Evolutionary conservation across 2,113 vertebrate genomes (phyloP).

Genomic region (Chascanopsetta lugubris): DNA sequence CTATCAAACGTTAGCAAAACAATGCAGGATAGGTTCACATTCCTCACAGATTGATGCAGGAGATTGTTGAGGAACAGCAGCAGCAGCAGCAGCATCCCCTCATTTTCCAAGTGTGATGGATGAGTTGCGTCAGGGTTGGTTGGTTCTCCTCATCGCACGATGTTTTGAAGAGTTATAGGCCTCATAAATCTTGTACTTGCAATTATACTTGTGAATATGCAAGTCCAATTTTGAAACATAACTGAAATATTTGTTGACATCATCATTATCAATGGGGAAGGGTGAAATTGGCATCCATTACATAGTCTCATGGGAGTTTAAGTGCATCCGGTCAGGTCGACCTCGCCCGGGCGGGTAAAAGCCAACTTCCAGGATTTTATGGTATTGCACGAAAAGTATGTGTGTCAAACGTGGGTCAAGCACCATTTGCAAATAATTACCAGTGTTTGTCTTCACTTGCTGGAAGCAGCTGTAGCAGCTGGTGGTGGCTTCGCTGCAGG

Average conservation of each 20-base stretch:
- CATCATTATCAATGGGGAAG: no score
- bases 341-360: slow-evolving; percentile 39
- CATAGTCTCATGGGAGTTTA: slow-evolving; percentile 36
- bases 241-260: slow-evolving; percentile 65
- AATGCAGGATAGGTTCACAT: slow-evolving; percentile 22
- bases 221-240: slow-evolving; percentile 51
- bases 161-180: slow-evolving; percentile 56
- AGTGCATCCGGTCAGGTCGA: slow-evolving; percentile 6
- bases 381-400: slow-evolving; percentile 38
- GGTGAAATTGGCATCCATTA: slow-evolving; percentile 27
- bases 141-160: slow-evolving; percentile 41
- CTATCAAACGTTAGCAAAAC: slow-evolving; percentile 11
- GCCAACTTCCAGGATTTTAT: slow-evolving; percentile 36
- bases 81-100: slow-evolving; percentile 15
- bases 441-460: slow-evolving; percentile 62
- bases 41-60: slow-evolving; percentile 1
- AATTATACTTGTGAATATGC: slow-evolving; percentile 36
- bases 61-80: slow-evolving; percentile 20
- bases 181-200: slow-evolving; percentile 49
- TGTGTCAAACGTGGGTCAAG: slow-evolving; percentile 55
- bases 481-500: slow-evolving; percentile 39
- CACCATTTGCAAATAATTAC: slow-evolving; percentile 65
- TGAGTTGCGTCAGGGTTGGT: slow-evolving; percentile 22
- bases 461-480: slow-evolving; percentile 52
- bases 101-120: slow-evolving; percentile 34